These are phyloP conservation scores for Clostera curtula DNA, from an alignment of 2,888 invertebrate species.

Conservation along the genomic window DNA sequence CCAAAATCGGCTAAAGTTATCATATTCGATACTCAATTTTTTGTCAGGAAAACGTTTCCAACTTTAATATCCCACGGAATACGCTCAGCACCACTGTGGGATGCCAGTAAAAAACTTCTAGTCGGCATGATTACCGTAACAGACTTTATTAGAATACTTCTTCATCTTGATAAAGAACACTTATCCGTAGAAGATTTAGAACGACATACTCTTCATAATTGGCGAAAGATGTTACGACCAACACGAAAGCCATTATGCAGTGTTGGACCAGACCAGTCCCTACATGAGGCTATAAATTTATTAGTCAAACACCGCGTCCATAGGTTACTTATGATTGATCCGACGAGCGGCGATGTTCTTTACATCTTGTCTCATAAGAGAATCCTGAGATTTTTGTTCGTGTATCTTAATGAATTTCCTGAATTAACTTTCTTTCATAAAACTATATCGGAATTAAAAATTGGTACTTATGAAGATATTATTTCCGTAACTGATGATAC, in stretches of 20 bases:
- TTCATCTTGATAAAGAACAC: constrained; percentile 56
- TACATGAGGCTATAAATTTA: constrained; percentile 66
- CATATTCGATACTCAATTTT: constrained; percentile 67
- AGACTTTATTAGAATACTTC: constrained; percentile 63
- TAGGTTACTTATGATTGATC: constrained; percentile 61
- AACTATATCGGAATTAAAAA: constrained; percentile 58
- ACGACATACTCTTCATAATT: constrained; percentile 60
- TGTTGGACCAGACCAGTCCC: constrained; percentile 59
- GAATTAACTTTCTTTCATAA: constrained; percentile 67
- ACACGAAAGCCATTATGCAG: constrained; percentile 57
- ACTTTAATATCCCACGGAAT: constrained; percentile 67
- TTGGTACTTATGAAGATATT: constrained; percentile 62
- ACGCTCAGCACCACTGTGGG: constrained; percentile 66
- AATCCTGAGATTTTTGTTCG: constrained; percentile 64
- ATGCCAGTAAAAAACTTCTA: constrained; percentile 57
- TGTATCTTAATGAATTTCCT: constrained; percentile 67
- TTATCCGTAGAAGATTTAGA: constrained; percentile 62
- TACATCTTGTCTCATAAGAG: constrained; percentile 67
- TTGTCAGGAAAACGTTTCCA: constrained; percentile 64
- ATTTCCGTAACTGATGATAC: constrained; percentile 56
- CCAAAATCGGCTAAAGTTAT: constrained; percentile 70
- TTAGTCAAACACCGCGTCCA: constrained; percentile 60
- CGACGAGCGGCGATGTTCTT: constrained; percentile 55
- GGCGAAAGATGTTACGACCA: constrained; percentile 59
- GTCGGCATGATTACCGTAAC: constrained; percentile 70